Base-by-base conservation (phyloP, 1,140 invertebrate genomes). In the Batillaria attramentaria region DNA sequence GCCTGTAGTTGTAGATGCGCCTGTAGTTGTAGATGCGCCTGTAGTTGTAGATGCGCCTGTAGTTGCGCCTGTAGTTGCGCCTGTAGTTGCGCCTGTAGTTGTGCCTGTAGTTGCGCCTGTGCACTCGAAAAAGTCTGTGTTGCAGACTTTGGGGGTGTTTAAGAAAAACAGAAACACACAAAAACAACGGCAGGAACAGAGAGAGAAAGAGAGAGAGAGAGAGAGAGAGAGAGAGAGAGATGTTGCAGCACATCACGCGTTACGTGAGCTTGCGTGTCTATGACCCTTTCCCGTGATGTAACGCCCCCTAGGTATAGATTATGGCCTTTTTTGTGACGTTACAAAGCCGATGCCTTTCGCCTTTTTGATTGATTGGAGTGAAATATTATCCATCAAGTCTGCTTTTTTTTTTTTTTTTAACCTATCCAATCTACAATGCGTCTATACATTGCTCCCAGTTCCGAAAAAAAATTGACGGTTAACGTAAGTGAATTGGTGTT, bases 161-260 rank as follows among this genome's bases (percentile, higher is more conserved):
- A 60, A n/a, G 6, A 10, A 6, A 6, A 6, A 60, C 24, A 60
- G 24, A 60, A 10, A n/a, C 57, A 60, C 57, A 24, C 31, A n/a
- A 5, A 60, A 20, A 60, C 4, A 60, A 31, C 24, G 57, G 24
- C 24, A 60, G 57, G 31, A 31, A 60, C 24, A 60, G 57, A 60
- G 57, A 8, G 57, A 60, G 57, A 60, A 31, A 60, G 57, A 60
- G 57, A 60, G 57, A 60, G 57, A 60, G 57, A 60, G 57, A 24
- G 57, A 60, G 57, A 50, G 46, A 50, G 46, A 50, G 24, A 50
- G 46, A 50, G 46, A 24, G 24, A 50, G 10, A 24, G 24, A 50
- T 50, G 10, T 50, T 50, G 10, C 46, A 13, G 10, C 24, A 50
- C 46, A 50, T 50, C 46, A 24, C n/a, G n/a, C n/a, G n/a, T n/a